phyloP scores from a whole-genome alignment of 2,888 invertebrate genomes.

The Euzophera pinguis region DNA sequence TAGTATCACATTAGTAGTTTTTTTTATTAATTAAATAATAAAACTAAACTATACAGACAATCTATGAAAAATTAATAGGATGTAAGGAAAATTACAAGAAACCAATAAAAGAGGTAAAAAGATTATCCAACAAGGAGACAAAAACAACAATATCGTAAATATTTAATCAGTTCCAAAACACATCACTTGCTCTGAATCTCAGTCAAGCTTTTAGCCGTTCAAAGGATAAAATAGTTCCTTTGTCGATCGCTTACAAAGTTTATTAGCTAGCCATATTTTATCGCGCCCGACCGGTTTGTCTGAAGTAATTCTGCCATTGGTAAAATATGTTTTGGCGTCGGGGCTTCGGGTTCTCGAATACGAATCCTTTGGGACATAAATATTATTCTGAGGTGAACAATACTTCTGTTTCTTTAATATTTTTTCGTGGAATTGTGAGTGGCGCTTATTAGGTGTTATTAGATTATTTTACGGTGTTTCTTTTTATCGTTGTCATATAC shows the following conservation, averaged over 20 bases:
- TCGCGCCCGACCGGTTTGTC: conserved; percentile 14
- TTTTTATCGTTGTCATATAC: too few species aligned
- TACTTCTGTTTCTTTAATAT: conserved; percentile 3
- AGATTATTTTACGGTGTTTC: not conserved
- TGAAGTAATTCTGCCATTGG: conserved; percentile 14
- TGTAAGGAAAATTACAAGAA: too few species aligned
- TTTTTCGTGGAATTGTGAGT: conserved; percentile 1
- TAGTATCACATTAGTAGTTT: too few species aligned
- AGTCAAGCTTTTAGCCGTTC: conserved; percentile 1
- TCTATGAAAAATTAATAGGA: too few species aligned
- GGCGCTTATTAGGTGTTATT: not conserved
- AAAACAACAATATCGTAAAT: not conserved
- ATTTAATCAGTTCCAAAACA: conserved; percentile 1
- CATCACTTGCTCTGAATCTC: conserved; percentile 2
- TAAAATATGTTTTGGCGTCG: conserved; percentile 14
- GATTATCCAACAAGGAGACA: not conserved
- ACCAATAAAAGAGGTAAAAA: too few species aligned
- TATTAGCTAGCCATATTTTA: conserved; percentile 14
- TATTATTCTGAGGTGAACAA: conserved; percentile 11
- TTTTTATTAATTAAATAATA: too few species aligned
- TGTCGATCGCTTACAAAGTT: conserved; percentile 13
- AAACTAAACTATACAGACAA: too few species aligned
- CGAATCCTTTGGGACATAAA: conserved; percentile 10
- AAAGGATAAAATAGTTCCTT: conserved; percentile 14
- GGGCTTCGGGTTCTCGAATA: conserved; percentile 9